Evolutionary conservation across 2,797 vertebrate species (phyloP), one percentile per base, ranked within the genome.

Genomic region (Ctenopoma kingsleyae): DNA sequence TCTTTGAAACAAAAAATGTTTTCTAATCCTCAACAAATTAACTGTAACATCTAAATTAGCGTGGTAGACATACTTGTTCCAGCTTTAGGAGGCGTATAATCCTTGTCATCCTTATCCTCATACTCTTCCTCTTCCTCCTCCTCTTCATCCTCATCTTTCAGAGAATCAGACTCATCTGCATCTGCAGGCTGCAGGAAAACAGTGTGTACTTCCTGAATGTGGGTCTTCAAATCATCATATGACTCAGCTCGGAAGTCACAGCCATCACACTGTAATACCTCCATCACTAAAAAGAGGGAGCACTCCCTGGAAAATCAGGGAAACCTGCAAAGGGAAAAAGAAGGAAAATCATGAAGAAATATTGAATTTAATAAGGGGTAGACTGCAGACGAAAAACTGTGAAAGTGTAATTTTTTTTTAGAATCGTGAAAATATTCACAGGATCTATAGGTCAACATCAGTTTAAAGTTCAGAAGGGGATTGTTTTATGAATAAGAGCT

Each of bases 201-300:
- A 0, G 98, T 99, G 85, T 99, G 98, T 61, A 99, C 97, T 92
- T 99, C 98, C 89, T 98, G 98, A 90, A 99, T 99, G 86, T 99
- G 98, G 58, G 93, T 93, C 91, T 99, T 99, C 74, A 99, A 94
- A 85, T 99, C 98, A 84, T 99, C 98, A 0, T 97, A 97, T 55
- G 97, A 97, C 47, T 98, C 97, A 51, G 97, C 98, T 86, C 96
- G 95, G 92, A 99, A 99, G 94, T 99, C 98, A 81, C 98, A 99
- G 90, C 98, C 97, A 88, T 99, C 98, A 80, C 98, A 99, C 90
- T 99, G 98, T 84, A 99, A 94, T 90, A 97, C 97, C 94, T 99
- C 98, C 98, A 99, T 99, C 87, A 83, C 94, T 91, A 75, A 90
- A 87, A 80, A 65, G 80, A 71, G 85, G 81, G 59, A 77, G 69